Percentiles rank a stretch among this genome's conserved stretches.
phyloP scores from a whole-genome alignment of 1,140 invertebrate species.

The Macrosteles quadrilineatus region DNA sequence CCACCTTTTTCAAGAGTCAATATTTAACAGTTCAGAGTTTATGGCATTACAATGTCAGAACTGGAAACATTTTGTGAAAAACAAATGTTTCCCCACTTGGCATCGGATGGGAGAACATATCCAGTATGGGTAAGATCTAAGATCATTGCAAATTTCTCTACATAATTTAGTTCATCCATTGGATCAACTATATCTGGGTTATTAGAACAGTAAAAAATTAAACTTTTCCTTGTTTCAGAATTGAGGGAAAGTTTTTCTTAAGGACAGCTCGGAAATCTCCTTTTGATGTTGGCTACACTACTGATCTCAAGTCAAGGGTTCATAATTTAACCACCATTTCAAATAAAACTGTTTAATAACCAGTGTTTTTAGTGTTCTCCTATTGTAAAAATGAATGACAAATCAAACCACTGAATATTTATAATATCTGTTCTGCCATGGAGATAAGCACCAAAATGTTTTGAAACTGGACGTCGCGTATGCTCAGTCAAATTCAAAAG shows the following conservation, averaged over 20 bases:
- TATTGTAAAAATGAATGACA: too few relatives aligned
- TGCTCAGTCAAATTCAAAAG: too few relatives aligned
- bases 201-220: not conserved
- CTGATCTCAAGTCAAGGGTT: too few relatives aligned
- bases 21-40: not conserved
- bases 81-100: not conserved
- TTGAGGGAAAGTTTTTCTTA: slow-evolving; percentile 14
- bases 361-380: too few relatives aligned
- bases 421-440: too few relatives aligned
- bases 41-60: not conserved
- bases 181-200: not conserved
- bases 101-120: slow-evolving; percentile 13
- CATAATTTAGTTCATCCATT: not conserved
- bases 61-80: slow-evolving; percentile 3
- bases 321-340: too few relatives aligned
- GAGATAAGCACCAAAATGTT: too few relatives aligned
- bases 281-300: not conserved
- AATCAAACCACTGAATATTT: too few relatives aligned
- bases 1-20: slow-evolving; percentile 16
- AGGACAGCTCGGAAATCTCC: not conserved
- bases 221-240: too few relatives aligned
- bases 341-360: too few relatives aligned
- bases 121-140: slow-evolving; percentile 3
- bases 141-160: too few relatives aligned
- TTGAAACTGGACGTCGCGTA: too few relatives aligned